A percentile compares a stretch with the other conserved stretches of the same genome.
These are phyloP conservation scores for Ennomos quercinarius DNA, from an alignment of 2,888 invertebrate genomes.

Conservation along the genomic window DNA sequence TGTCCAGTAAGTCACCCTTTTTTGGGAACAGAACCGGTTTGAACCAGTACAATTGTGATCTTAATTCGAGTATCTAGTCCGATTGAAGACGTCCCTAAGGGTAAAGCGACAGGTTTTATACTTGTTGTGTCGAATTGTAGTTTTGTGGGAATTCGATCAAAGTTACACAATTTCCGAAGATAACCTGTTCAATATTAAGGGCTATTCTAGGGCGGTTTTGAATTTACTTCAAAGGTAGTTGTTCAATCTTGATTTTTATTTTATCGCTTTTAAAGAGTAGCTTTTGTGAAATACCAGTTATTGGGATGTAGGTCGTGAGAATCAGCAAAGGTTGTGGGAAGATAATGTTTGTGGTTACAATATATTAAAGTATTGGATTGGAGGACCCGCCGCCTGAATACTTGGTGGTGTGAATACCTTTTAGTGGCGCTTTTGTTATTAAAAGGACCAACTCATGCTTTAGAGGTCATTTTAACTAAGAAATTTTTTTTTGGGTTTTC, in stretches of 20 bases:
- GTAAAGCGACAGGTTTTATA: constrained; percentile 59
- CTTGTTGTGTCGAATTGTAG: constrained; percentile 35
- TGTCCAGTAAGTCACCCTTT: constrained; percentile 23
- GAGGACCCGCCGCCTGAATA: too few species aligned
- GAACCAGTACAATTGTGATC: constrained; percentile 31
- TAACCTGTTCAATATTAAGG: constrained; percentile 55
- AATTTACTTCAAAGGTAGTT: constrained; percentile 56
- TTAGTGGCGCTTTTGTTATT: too few species aligned
- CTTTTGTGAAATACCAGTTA: constrained; percentile 45
- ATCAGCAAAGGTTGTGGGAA: constrained; percentile 29
- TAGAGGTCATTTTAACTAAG: too few species aligned
- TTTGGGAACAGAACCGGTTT: constrained; percentile 16
- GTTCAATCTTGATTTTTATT: constrained; percentile 42
- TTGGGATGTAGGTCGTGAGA: constrained; percentile 53
- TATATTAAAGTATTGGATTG: not conserved
- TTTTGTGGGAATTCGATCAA: constrained; percentile 58
- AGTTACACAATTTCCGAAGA: constrained; percentile 50
- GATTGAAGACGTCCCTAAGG: constrained; percentile 47
- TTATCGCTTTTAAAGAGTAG: constrained; percentile 26
- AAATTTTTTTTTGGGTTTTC: too few species aligned
- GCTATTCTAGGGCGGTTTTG: constrained; percentile 37
- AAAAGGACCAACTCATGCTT: too few species aligned
- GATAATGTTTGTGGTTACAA: not conserved
- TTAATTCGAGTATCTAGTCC: constrained; percentile 49
- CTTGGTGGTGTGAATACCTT: too few species aligned